Percentiles rank a stretch among this genome's conserved stretches.
Conservation (phyloP, 1,140 invertebrate genomes). For the Parapsyche elsis region DNA sequence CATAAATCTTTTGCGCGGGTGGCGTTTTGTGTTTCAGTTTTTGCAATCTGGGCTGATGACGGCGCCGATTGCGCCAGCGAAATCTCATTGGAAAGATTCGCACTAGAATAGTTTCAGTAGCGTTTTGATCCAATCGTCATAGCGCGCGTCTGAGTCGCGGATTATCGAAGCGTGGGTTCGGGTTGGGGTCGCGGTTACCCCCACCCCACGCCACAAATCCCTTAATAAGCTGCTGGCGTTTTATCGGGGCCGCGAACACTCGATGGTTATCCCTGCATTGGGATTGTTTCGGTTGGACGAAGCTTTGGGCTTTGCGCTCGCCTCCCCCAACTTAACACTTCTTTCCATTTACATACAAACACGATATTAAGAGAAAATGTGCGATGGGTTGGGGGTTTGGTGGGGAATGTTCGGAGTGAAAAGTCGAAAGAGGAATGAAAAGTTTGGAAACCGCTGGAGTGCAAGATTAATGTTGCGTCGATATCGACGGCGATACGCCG, state of each 20-base stretch:
- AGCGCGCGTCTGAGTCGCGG: background rate
- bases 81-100: too few relatives aligned
- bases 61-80: background rate
- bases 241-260: conserved; percentile 40
- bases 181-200: background rate
- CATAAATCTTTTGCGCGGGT: conserved; percentile 10
- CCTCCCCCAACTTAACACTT: conserved; percentile 1
- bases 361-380: background rate
- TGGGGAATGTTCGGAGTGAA: background rate
- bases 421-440: background rate
- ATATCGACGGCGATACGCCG: conserved; percentile 20
- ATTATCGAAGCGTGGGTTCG: background rate
- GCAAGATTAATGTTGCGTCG: conserved; percentile 18
- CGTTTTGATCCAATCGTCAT: too few relatives aligned
- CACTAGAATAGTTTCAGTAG: too few relatives aligned
- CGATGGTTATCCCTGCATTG: conserved; percentile 1
- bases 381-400: background rate
- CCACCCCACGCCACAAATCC: conserved; percentile 46
- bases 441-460: background rate
- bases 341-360: conserved; percentile 5
- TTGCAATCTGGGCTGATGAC: background rate
- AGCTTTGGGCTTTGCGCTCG: conserved; percentile 3
- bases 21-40: conserved; percentile 1
- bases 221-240: conserved; percentile 53
- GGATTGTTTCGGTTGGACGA: conserved; percentile 38